Evolutionary conservation across 2,888 invertebrate species (phyloP).

Genomic region (Odontocerum albicorne): DNA sequence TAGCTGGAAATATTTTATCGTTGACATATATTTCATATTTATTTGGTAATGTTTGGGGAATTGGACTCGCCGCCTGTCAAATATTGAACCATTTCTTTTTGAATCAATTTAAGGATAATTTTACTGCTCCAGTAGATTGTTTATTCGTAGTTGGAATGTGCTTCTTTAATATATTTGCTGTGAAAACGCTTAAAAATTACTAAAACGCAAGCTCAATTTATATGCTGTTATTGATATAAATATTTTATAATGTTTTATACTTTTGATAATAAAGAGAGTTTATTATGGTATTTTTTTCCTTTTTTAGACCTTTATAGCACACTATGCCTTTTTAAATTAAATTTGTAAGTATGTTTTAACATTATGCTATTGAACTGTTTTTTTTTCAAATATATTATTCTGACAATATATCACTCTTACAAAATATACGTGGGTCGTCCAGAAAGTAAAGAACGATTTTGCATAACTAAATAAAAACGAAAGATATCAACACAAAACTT

Average conservation of each 20-base stretch:
- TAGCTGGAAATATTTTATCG: slow-evolving; percentile 32
- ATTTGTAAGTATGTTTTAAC: no score
- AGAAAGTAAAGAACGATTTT: no score
- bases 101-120: slow-evolving; percentile 29
- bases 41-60: slow-evolving; percentile 34
- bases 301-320: no score
- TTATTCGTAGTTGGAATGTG: slow-evolving; percentile 36
- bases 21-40: slow-evolving; percentile 31
- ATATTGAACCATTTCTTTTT: slow-evolving; percentile 35
- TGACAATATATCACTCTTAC: no score
- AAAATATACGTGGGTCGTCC: no score
- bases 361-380: no score
- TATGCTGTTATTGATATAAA: slow-evolving; percentile 17
- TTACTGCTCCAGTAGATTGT: slow-evolving; percentile 34
- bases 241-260: slow-evolving; percentile 26
- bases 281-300: no score
- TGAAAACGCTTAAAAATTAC: slow-evolving; percentile 32
- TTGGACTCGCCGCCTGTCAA: slow-evolving; percentile 33
- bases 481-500: no score
- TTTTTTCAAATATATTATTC: no score
- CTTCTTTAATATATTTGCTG: slow-evolving; percentile 35
- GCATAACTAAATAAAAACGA: no score
- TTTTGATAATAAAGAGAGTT: slow-evolving; percentile 25
- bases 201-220: slow-evolving; percentile 16
- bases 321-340: no score